Percentiles rank a stretch among this genome's conserved stretches.
Conservation (phyloP, 1,140 invertebrate species). For the Plodia interpunctella region DNA sequence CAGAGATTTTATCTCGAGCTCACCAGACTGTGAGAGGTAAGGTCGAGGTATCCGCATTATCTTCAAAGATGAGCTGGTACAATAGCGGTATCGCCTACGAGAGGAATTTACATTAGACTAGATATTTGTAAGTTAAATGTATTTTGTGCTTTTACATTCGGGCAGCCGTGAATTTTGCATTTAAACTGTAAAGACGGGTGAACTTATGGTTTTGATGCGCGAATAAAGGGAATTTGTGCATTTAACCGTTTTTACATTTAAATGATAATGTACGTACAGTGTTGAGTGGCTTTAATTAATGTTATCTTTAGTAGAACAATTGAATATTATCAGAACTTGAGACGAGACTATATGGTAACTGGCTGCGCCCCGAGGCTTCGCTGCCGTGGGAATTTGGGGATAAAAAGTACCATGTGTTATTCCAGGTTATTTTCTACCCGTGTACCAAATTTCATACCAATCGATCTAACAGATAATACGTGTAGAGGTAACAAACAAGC, state of each 20-base stretch:
- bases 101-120: conserved; percentile 32
- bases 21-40: conserved; percentile 39
- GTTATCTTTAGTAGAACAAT: no score
- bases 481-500: no score
- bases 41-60: conserved; percentile 38
- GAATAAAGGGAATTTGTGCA: conserved; percentile 8
- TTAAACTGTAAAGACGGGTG: conserved; percentile 10
- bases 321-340: no score
- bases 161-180: conserved; percentile 15
- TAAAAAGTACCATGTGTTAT: no score
- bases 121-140: conserved; percentile 34
- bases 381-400: no score
- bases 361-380: no score
- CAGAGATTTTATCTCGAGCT: conserved; percentile 16
- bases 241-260: neutral
- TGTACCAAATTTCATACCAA: no score
- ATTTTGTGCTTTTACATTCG: conserved; percentile 23
- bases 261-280: no score
- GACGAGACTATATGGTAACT: no score
- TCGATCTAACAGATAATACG: no score
- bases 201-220: neutral
- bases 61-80: conserved; percentile 43
- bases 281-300: no score
- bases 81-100: conserved; percentile 39
- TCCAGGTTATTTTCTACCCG: no score